Base-by-base conservation (phyloP, 2,888 invertebrate genomes). In the Frankliniella intonsa region DNA sequence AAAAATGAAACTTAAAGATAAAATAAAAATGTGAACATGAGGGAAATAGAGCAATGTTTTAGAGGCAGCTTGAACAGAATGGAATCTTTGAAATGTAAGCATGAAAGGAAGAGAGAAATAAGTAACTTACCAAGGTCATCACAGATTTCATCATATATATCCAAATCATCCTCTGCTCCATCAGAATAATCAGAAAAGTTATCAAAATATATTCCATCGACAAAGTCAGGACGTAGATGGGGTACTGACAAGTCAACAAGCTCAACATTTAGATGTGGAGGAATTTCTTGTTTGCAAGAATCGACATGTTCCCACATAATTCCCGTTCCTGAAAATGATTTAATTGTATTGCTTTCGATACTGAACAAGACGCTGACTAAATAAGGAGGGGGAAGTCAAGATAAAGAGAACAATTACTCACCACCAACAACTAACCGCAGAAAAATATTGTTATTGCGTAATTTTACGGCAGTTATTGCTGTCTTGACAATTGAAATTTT, bases 171-270 rank as follows among this genome's bases (percentile, higher is more conserved):
- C 1, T 76, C 69, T 10, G 12, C 69, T 22, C 22, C 69, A 76
- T 76, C 69, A 11, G 69, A 76, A 25, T 76, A 76, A 25, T 76
- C 69, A 25, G 69, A 76, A 10, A 76, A 76, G 25, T 76, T 76
- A 25, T 76, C 69, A 76, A 76, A 76, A 76, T 76, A 76, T 22
- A 76, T 76, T 76, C 69, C 69, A 25, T 76, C 69, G 1, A 76
- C 69, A 76, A 76, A 76, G 25, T 76, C 69, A 25, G 69, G 69
- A 12, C 69, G 69, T n/a, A 76, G 69, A 25, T 76, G 69, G 1
- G 69, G 69, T 22, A 76, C 69, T 25, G 69, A 76, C 25, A 76
- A 76, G 25, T 76, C 69, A 22, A 76, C 69, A 25, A 76, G 25
- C 22, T 76, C 69, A 8, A 76, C 69, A 76, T 76, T 76, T 25